Conservation (phyloP, 92 coral and sea anemone genomes). For the Siderastrea siderea region DNA sequence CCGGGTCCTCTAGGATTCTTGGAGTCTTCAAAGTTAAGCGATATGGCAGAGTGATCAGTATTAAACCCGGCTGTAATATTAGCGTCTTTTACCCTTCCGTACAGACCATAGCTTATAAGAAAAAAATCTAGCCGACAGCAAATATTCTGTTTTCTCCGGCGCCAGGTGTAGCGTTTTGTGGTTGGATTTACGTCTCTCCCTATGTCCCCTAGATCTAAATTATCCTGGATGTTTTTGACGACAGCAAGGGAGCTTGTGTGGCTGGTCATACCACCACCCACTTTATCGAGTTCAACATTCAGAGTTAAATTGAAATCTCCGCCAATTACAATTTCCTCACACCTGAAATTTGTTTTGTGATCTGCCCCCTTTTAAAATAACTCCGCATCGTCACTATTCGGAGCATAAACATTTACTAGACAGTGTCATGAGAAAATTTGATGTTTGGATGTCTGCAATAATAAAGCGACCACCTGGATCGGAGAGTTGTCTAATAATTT, state of each 20-base stretch:
- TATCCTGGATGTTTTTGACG: neutral
- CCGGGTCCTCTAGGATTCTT: neutral
- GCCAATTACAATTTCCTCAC: neutral
- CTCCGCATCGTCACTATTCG: neutral
- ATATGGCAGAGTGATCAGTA: neutral
- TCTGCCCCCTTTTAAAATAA: neutral
- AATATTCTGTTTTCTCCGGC: neutral
- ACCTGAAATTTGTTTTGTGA: neutral
- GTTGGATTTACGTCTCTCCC: neutral
- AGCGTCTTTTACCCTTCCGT: no score
- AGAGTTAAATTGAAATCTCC: neutral
- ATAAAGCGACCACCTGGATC: neutral
- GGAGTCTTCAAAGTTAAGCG: neutral
- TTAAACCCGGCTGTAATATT: neutral
- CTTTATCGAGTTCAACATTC: no score
- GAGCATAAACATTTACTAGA: neutral
- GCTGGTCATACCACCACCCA: neutral
- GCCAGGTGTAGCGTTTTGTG: neutral
- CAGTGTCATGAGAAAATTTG: neutral
- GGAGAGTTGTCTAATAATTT: neutral
- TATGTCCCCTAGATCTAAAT: neutral
- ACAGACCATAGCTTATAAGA: neutral
- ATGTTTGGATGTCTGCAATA: neutral
- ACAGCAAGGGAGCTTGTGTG: no score
- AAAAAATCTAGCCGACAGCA: neutral